Base-by-base conservation (phyloP, 1,140 invertebrate genomes). In the Calliopsis andreniformis region DNA sequence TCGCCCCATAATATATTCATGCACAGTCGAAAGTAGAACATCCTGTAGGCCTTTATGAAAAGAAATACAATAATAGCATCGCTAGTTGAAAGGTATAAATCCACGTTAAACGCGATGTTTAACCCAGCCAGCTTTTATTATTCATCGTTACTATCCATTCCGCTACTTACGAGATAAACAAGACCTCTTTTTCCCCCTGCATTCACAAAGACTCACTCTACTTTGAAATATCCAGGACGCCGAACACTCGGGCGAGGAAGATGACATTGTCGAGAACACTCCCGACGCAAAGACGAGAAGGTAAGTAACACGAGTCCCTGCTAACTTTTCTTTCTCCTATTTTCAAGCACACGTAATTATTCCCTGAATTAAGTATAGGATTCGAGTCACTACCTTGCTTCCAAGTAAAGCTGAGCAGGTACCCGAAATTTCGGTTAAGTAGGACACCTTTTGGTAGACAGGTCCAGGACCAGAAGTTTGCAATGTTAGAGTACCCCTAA, bases 241-340 rank as follows among this genome's bases (percentile, higher is more conserved):
- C 70, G 76, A 79, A 75, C 66, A 42, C 59, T 63, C 43, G 25
- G 64, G 6, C 53, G 80, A 83, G 18, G 77, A 83, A 39, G 71
- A 84, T 35, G 78, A 80, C 39, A 45, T 83, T 59, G 63, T 84
- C 45, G 71, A 84, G 67, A 83, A 69, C 32, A 84, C 82, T 72
- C 82, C 80, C 12, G 64, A 82, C 25, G 51, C 30, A 23, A 79
- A 83, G 63, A 77, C 18, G 39, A 84, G 71, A 67, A 79, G 3
- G 82, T 84, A 80, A 80, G 80, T 83, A 82, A 63, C 47, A 16
- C 32, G 35, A 59, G 43, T 28, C 25, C 72, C 64, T 67, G 28
- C 10, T 39, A 49, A 59, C 14, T 8, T n/a, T n/a, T 42, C 53
- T 14, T 28, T 28, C 2, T 6, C 30, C 47, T 25, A 30, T 32